Evolutionary conservation across 2,888 invertebrate genomes (phyloP).

Genomic region (Agrypnus murinus): DNA sequence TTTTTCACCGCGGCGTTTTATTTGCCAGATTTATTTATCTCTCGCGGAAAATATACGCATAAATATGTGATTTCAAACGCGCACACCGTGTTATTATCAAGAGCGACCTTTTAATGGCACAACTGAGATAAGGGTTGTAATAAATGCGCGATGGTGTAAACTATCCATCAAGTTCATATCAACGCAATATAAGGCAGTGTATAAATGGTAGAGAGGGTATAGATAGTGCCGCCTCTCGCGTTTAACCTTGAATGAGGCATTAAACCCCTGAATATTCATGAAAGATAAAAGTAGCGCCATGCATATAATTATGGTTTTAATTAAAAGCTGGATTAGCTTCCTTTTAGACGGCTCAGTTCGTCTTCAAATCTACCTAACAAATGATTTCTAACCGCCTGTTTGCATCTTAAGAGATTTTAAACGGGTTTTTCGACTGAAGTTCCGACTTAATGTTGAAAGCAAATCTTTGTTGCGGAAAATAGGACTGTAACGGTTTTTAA

Average conservation of each 20-base stretch:
- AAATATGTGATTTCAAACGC: no score
- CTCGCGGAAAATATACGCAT: no score
- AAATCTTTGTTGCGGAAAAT: constrained; percentile 27
- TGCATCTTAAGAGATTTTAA: constrained; percentile 35
- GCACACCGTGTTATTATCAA: background rate
- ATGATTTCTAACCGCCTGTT: constrained; percentile 43
- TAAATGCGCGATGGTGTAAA: constrained; percentile 31
- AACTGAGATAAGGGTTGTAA: constrained; percentile 22
- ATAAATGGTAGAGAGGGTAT: constrained; percentile 29
- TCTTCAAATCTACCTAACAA: constrained; percentile 41
- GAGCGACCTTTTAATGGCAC: constrained; percentile 12
- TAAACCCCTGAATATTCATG: constrained; percentile 51
- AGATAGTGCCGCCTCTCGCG: constrained; percentile 40
- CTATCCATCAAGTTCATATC: constrained; percentile 34
- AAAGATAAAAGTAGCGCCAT: constrained; percentile 48
- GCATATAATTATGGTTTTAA: constrained; percentile 52
- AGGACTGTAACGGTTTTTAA: background rate
- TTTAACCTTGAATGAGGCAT: constrained; percentile 50
- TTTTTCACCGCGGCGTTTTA: no score
- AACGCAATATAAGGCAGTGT: constrained; percentile 19
- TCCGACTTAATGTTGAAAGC: constrained; percentile 10
- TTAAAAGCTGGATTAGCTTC: constrained; percentile 51
- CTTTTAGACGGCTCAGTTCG: constrained; percentile 37
- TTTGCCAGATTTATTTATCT: no score
- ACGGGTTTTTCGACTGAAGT: constrained; percentile 13